Conservation (phyloP, 2,888 invertebrate species). For the Escarpia spicata region DNA sequence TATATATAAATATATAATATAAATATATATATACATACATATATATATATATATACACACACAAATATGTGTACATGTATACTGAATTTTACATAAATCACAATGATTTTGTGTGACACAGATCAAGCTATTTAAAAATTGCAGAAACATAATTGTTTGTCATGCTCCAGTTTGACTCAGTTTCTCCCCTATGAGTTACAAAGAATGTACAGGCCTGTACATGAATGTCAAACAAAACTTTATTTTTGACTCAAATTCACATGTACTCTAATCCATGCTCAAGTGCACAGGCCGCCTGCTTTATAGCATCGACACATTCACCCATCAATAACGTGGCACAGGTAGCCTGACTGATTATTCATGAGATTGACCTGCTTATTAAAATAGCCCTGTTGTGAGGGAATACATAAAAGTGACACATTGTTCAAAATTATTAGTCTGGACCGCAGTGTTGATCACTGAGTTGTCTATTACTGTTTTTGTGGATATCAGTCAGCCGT, state of each 20-base stretch:
- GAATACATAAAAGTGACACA: slow-evolving; percentile 13
- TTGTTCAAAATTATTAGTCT: slow-evolving; percentile 16
- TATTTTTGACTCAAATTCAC: neutral
- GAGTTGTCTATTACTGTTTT: neutral
- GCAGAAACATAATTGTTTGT: neutral
- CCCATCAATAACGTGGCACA: neutral
- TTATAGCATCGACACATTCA: neutral
- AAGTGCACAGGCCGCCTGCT: neutral
- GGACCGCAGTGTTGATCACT: neutral
- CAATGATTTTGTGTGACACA: neutral
- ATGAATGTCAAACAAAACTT: neutral
- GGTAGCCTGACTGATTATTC: slow-evolving; percentile 7
- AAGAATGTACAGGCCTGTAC: neutral
- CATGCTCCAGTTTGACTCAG: neutral
- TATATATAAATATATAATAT: too few relatives aligned
- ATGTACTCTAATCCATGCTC: neutral
- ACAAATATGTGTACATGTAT: too few relatives aligned
- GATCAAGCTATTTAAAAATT: neutral
- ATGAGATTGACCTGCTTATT: slow-evolving; percentile 16
- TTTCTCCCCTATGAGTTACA: neutral
- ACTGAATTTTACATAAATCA: neutral
- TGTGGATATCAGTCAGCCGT: neutral
- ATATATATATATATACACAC: too few relatives aligned
- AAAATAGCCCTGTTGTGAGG: slow-evolving; percentile 12
- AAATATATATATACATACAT: too few relatives aligned